Evolutionary conservation across 2,113 vertebrate genomes (phyloP).

Genomic region (Toxotes jaculatrix): DNA sequence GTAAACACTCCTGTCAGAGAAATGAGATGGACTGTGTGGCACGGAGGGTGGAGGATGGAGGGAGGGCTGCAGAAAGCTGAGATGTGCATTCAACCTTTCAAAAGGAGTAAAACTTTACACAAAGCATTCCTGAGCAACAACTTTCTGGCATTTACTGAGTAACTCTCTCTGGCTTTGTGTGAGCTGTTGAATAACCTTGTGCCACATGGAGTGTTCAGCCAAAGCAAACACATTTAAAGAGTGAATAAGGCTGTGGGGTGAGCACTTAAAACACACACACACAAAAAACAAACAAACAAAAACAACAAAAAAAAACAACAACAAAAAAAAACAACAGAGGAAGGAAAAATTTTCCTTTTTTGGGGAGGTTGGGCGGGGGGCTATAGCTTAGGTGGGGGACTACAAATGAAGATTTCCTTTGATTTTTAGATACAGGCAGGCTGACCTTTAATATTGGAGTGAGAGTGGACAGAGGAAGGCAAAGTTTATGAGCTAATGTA

Average conservation of each 20-base stretch:
- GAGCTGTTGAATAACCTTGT: constrained; percentile 32
- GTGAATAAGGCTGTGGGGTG: neutral
- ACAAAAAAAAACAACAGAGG: too few relatives aligned
- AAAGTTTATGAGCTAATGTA: constrained; percentile 24
- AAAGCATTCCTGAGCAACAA: constrained; percentile 18
- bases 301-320: too few relatives aligned
- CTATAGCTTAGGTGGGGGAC: neutral
- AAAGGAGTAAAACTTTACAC: constrained; percentile 22
- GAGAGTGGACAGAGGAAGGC: neutral
- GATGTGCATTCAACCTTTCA: constrained; percentile 35
- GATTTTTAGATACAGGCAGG: neutral
- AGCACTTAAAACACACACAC: constrained; percentile 27
- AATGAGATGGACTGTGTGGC: constrained; percentile 1
- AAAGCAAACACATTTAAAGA: constrained; percentile 35
- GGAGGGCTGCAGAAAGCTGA: neutral
- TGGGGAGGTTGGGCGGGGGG: too few relatives aligned
- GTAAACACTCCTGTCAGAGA: constrained; percentile 21
- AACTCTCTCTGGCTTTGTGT: constrained; percentile 36
- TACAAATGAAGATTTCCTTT: neutral
- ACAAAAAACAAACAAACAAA: too few relatives aligned
- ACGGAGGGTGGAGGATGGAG: neutral
- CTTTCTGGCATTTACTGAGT: constrained; percentile 25
- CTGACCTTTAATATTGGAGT: constrained; percentile 13
- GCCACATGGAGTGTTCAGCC: constrained; percentile 18
- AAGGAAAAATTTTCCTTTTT: neutral